These are phyloP conservation scores for Drosophila rubida DNA, from an alignment of 2,888 invertebrate species.

Conservation along the genomic window DNA sequence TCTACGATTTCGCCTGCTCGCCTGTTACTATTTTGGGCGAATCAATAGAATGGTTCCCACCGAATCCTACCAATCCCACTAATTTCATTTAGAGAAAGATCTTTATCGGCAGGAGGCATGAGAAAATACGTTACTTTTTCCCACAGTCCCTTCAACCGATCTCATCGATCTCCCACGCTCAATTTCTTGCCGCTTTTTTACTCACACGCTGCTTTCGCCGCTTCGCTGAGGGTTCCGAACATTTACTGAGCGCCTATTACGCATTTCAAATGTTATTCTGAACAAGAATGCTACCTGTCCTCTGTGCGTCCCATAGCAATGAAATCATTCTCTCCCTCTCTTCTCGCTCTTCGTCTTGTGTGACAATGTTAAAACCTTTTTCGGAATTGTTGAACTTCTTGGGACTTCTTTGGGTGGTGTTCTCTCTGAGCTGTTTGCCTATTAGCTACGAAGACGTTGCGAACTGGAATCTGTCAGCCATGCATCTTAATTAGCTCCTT, in stretches of 20 bases:
- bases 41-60: constrained; percentile 58
- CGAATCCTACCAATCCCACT: constrained; percentile 41
- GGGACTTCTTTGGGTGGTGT: not conserved
- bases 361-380: constrained; percentile 51
- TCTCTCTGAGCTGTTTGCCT: constrained; percentile 10
- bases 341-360: constrained; percentile 1
- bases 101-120: constrained; percentile 49
- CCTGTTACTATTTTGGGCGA: constrained; percentile 52
- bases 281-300: constrained; percentile 50
- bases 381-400: constrained; percentile 1
- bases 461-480: constrained; percentile 9
- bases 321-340: constrained; percentile 1
- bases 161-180: constrained; percentile 40
- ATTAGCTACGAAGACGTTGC: constrained; percentile 19
- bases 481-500: not conserved
- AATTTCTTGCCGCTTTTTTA: constrained; percentile 27
- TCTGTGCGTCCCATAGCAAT: constrained; percentile 1
- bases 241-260: constrained; percentile 48
- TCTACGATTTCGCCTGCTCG: constrained; percentile 47
- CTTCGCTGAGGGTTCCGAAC: not conserved
- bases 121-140: constrained; percentile 51
- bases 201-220: constrained; percentile 28
- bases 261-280: constrained; percentile 42
- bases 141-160: constrained; percentile 39
- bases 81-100: constrained; percentile 30